Conservation (phyloP, 2,888 invertebrate genomes). For the Melanchra persicariae region DNA sequence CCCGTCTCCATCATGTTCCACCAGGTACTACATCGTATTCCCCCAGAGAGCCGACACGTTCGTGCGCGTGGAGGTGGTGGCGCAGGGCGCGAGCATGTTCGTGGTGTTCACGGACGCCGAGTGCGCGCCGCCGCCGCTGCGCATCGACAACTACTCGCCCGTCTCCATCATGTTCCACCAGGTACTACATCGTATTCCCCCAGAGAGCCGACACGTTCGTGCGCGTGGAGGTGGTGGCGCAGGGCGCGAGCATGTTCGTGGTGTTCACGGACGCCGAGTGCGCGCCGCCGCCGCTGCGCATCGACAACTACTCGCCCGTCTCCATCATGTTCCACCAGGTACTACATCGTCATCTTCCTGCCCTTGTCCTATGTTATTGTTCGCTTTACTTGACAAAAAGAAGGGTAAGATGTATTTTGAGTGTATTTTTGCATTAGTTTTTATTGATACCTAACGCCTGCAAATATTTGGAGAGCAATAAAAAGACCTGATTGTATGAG, state of each 20-base stretch:
- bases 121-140: constrained; percentile 97
- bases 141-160: constrained; percentile 98
- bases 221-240: constrained; percentile 92
- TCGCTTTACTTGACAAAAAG: no score
- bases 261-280: constrained; percentile 97
- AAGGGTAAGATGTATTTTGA: no score
- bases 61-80: constrained; percentile 90
- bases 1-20: constrained; percentile 96
- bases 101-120: constrained; percentile 98
- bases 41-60: no score
- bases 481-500: no score
- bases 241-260: constrained; percentile 97
- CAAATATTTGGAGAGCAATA: no score
- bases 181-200: constrained; percentile 75
- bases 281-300: constrained; percentile 98
- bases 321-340: constrained; percentile 96
- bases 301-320: constrained; percentile 98
- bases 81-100: constrained; percentile 97
- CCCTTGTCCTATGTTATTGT: no score
- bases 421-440: no score
- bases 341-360: no score
- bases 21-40: constrained; percentile 89
- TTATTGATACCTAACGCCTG: no score
- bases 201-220: no score
- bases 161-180: constrained; percentile 97